Percentiles rank a stretch among this genome's conserved stretches.
These are phyloP conservation scores for Byasa hedistus DNA, from an alignment of 2,888 invertebrate species.

Conservation along the genomic window DNA sequence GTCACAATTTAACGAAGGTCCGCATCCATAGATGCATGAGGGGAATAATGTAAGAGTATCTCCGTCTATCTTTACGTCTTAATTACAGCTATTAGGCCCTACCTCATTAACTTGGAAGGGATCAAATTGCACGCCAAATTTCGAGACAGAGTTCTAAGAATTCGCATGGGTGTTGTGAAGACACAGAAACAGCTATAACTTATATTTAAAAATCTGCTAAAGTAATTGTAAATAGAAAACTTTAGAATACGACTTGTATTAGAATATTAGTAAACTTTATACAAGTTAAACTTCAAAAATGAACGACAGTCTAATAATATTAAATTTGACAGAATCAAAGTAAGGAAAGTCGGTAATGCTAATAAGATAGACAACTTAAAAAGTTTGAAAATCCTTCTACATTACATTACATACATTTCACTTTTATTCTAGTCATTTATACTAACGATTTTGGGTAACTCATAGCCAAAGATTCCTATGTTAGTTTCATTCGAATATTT, in stretches of 20 bases:
- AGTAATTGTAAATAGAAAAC: background rate
- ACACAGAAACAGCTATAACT: background rate
- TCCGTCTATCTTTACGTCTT: constrained; percentile 71
- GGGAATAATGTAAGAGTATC: constrained; percentile 49
- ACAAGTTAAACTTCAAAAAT: background rate
- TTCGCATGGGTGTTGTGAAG: background rate
- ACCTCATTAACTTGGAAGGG: constrained; percentile 38
- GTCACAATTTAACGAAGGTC: constrained; percentile 55
- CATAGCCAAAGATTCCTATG: no score
- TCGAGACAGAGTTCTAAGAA: constrained; percentile 16
- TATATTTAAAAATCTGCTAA: background rate
- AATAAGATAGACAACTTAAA: no score
- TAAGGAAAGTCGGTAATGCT: background rate
- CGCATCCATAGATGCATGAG: constrained; percentile 65
- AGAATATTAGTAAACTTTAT: background rate
- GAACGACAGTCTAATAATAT: background rate
- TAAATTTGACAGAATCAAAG: background rate
- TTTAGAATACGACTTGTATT: no score
- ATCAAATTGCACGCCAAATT: constrained; percentile 22
- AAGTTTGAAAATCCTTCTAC: no score
- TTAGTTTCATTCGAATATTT: background rate
- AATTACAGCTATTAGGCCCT: constrained; percentile 62
- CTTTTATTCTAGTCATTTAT: no score
- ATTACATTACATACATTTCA: no score
- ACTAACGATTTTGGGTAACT: no score